These are phyloP conservation scores for Ectemnius cavifrons DNA, from an alignment of 2,888 invertebrate species.

Conservation along the genomic window DNA sequence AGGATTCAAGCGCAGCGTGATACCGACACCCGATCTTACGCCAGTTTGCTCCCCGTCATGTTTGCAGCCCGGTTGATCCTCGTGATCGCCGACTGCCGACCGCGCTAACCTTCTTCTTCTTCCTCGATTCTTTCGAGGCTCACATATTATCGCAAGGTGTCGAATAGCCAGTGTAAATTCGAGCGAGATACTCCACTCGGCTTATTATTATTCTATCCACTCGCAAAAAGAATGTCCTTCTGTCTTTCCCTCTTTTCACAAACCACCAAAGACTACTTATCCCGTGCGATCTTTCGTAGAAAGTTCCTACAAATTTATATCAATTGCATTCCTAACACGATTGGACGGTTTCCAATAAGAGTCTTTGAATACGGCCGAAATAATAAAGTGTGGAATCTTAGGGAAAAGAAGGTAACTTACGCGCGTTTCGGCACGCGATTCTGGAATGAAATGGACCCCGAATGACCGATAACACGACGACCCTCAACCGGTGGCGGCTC, in stretches of 20 bases:
- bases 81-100: conserved; percentile 5
- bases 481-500: conserved; percentile 70
- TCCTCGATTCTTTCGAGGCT: conserved; percentile 5
- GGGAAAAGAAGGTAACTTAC: not conserved
- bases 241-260: not conserved
- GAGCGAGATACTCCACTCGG: not conserved
- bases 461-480: conserved; percentile 37
- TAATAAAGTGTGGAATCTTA: not conserved
- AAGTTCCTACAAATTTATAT: not conserved
- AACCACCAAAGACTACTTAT: not conserved
- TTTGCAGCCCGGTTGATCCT: conserved; percentile 11
- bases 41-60: conserved; percentile 17
- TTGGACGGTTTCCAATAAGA: not conserved
- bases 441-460: not conserved
- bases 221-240: not conserved
- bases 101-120: not conserved
- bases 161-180: not conserved
- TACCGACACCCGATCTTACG: conserved; percentile 17
- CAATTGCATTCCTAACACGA: not conserved
- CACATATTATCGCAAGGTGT: conserved; percentile 26
- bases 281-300: not conserved
- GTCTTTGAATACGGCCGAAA: not conserved
- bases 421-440: not conserved
- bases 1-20: not conserved
- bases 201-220: not conserved